These are phyloP conservation scores for Trididemnum nubilum DNA, from an alignment of 23 tunicate genomes.

Conservation along the genomic window DNA sequence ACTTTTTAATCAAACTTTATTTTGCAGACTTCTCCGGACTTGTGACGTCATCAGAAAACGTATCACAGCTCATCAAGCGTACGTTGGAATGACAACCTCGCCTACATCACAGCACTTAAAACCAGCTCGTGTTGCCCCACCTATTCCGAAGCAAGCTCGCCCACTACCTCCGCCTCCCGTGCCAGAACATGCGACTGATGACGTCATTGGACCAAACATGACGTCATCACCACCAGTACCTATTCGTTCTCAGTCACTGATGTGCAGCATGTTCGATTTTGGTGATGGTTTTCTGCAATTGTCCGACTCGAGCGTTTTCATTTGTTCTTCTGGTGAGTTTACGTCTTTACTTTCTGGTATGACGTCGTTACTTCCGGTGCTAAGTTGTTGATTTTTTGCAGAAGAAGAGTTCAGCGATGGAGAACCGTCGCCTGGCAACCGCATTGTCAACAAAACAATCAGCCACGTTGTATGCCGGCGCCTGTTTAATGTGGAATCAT, in stretches of 20 bases:
- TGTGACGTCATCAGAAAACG: neutral
- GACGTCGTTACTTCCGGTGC: neutral
- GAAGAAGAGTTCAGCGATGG: conserved; percentile 26
- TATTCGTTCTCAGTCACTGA: conserved; percentile 16
- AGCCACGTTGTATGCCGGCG: conserved; percentile 49
- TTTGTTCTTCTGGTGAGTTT: conserved; percentile 18
- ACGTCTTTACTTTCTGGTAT: neutral
- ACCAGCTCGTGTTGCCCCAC: conserved; percentile 56
- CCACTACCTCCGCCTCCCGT: conserved; percentile 65
- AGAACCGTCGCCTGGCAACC: neutral
- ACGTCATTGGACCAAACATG: neutral
- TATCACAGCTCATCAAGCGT: neutral
- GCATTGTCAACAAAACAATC: conserved; percentile 47
- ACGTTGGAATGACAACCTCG: conserved; percentile 1
- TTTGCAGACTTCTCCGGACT: neutral
- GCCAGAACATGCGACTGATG: conserved; percentile 36
- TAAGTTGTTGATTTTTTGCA: neutral
- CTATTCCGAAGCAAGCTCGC: conserved; percentile 49
- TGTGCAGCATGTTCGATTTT: neutral
- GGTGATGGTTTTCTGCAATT: neutral
- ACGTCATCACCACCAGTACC: conserved; percentile 25
- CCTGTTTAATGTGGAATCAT: conserved; percentile 63
- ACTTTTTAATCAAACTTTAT: too few species aligned
- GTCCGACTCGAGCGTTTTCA: conserved; percentile 10
- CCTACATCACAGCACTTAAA: conserved; percentile 1